Evolutionary conservation across 2,113 vertebrate genomes (phyloP).

Genomic region (Takifugu bimaculatus): DNA sequence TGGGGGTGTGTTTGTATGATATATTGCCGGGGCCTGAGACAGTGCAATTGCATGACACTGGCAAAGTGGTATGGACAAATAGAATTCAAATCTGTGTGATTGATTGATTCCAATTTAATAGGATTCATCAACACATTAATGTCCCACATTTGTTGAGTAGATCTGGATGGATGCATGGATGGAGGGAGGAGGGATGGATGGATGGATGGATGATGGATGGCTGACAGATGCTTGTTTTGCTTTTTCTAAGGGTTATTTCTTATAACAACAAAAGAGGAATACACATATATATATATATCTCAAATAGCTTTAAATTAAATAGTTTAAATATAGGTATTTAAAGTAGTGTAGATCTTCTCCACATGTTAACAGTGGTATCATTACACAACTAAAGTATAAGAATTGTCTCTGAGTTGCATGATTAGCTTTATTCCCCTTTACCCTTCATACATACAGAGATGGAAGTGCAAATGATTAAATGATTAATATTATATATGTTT

Average conservation of each 20-base stretch:
- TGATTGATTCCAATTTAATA: conserved; percentile 60
- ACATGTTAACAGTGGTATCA: no score
- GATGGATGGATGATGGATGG: conserved; percentile 30
- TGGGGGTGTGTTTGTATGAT: conserved; percentile 1
- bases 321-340: no score
- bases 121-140: conserved; percentile 42
- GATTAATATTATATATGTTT: no score
- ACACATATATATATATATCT: no score
- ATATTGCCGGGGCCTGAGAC: conserved; percentile 2
- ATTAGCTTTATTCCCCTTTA: no score
- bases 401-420: no score
- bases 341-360: no score
- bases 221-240: background rate
- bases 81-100: conserved; percentile 36
- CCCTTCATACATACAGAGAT: no score
- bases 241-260: background rate
- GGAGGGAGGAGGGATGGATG: conserved; percentile 33
- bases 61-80: conserved; percentile 53
- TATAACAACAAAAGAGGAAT: no score
- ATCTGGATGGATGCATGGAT: conserved; percentile 32
- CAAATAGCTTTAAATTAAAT: no score
- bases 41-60: conserved; percentile 34
- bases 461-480: no score
- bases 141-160: conserved; percentile 2
- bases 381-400: no score